A percentile compares a stretch with the other conserved stretches of the same genome.
These are phyloP conservation scores for Coronaproctus castanopsis DNA, from an alignment of 2,888 invertebrate genomes.

Conservation along the genomic window DNA sequence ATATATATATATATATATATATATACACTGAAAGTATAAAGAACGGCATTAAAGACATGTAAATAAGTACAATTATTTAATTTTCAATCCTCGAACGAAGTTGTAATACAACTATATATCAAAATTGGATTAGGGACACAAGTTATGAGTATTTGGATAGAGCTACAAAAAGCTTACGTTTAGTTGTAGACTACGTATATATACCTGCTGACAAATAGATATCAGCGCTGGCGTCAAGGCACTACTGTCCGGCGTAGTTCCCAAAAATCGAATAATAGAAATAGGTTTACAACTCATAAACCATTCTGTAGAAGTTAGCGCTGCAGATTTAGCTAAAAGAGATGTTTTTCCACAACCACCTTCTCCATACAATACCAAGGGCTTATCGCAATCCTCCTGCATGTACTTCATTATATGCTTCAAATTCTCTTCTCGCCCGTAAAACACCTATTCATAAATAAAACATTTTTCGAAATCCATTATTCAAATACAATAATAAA, in stretches of 20 bases:
- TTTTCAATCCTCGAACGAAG: too few species aligned
- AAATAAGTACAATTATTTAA: too few species aligned
- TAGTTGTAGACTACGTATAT: too few species aligned
- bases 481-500: too few species aligned
- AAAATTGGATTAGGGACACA: too few species aligned
- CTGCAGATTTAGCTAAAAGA: conserved; percentile 74
- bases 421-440: conserved; percentile 73
- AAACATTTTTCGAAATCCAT: too few species aligned
- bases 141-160: too few species aligned
- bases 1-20: too few species aligned
- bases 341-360: conserved; percentile 98
- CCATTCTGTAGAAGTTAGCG: conserved; percentile 53
- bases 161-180: too few species aligned
- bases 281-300: conserved; percentile 46
- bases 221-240: conserved; percentile 83
- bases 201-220: conserved; percentile 86
- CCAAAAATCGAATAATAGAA: conserved; percentile 75
- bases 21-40: too few species aligned
- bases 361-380: conserved; percentile 79
- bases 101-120: too few species aligned
- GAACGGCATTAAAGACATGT: too few species aligned
- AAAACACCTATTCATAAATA: conserved; percentile 43
- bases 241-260: conserved; percentile 92
- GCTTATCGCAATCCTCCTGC: conserved; percentile 64
- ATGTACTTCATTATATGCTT: conserved; percentile 61